Evolutionary conservation across 1,140 invertebrate species (phyloP), one percentile per base, ranked within the genome.

Genomic region (Plutomurus gul): DNA sequence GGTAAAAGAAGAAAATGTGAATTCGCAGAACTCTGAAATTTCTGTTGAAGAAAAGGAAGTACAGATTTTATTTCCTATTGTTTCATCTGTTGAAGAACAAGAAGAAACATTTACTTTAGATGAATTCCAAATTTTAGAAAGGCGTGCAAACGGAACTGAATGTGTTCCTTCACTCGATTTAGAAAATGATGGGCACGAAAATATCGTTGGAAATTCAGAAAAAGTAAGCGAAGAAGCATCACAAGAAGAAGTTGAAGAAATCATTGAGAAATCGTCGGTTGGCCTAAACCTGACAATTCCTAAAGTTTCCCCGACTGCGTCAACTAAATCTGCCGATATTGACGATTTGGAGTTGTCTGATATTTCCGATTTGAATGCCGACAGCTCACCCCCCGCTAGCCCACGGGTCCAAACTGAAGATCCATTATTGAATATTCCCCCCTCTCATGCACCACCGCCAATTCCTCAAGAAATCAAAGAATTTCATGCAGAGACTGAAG

Each of bases 281-380:
- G n/a, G n/a, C 16, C 18, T 4, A n/a, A 33, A 30, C 8, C 56
- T 33, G 37, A 30, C 4, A 20, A 40, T 25, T 72, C 37, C 40
- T 8, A 72, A 40, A 40, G 13, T 46, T n/a, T 72, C 70, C 18
- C 70, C 70, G 36, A 47, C 78, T 70, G 22, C 27, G 18, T 79
- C 78, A 13, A 79, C 70, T 10, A 79, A 79, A 47, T 79, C 78
- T 16, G 47, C 75, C 13, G 79, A 80, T 22, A 72, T 76, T 27
- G 79, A 80, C 33, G 73, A 39, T 56, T 36, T 80, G 30, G 79
- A 80, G 22, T 36, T 80, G 0, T 79, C 78, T 0, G 78, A 79
- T 49, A 20, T 76, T 18, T 46, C 51, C 13, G 74, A 75, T 36
- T 36, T 30, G 47, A 51, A 72, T 47, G 60, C n/a, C 6, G 74